Conservation (phyloP, 2,888 invertebrate species). For the Alviniconcha strummeri region DNA sequence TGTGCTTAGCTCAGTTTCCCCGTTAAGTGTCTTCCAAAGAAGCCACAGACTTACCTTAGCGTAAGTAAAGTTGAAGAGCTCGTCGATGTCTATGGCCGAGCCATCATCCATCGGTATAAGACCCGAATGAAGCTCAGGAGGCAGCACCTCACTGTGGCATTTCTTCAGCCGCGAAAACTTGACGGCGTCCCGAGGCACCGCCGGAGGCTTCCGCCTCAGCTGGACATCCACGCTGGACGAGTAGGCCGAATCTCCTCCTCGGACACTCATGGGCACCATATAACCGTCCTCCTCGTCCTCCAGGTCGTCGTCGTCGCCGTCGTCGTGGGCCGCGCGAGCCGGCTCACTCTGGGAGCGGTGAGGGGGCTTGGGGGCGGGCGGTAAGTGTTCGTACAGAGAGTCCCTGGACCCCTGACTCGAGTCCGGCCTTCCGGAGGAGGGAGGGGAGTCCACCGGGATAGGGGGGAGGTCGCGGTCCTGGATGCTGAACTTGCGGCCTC, state of each 20-base stretch:
- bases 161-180: constrained; percentile 46
- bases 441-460: constrained; percentile 49
- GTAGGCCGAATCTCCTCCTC: constrained; percentile 40
- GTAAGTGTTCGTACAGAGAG: constrained; percentile 63
- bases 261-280: constrained; percentile 58
- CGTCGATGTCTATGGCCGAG: constrained; percentile 49
- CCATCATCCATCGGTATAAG: constrained; percentile 25
- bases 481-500: constrained; percentile 36
- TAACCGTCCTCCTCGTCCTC: constrained; percentile 60
- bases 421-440: constrained; percentile 22
- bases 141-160: constrained; percentile 47
- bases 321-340: background rate
- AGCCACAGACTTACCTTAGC: constrained; percentile 15
- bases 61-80: constrained; percentile 51
- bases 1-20: too few species aligned
- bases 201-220: constrained; percentile 55
- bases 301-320: constrained; percentile 33
- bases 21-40: too few species aligned
- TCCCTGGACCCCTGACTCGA: constrained; percentile 49
- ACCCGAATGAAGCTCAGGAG: constrained; percentile 35
- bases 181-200: constrained; percentile 48
- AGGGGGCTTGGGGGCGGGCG: constrained; percentile 56
- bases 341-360: constrained; percentile 17
- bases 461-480: constrained; percentile 64
- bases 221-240: constrained; percentile 45